These are phyloP conservation scores for Eutrigla gurnardus DNA, from an alignment of 2,797 vertebrate species.

Conservation along the genomic window DNA sequence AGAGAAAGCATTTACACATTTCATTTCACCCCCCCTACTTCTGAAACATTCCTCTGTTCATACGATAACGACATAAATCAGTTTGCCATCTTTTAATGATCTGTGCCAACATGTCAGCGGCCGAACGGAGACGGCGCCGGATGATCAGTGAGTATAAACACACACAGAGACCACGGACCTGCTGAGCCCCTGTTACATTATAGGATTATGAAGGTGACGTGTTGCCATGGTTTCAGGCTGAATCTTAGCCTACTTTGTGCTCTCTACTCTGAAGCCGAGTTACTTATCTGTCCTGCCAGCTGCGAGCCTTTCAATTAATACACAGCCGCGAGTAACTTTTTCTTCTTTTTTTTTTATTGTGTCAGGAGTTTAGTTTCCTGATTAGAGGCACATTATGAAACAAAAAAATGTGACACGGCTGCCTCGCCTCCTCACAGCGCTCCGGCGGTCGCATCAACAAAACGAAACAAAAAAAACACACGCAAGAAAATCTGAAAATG, in stretches of 20 bases:
- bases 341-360: constrained; percentile 25
- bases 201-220: constrained; percentile 58
- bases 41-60: constrained; percentile 11
- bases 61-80: constrained; percentile 37
- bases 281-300: constrained; percentile 73
- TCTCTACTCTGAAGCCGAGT: constrained; percentile 51
- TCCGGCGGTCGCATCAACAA: constrained; percentile 15
- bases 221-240: constrained; percentile 78
- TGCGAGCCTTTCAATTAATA: constrained; percentile 75
- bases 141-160: constrained; percentile 52
- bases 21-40: background rate
- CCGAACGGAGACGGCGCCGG: constrained; percentile 11
- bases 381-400: constrained; percentile 57
- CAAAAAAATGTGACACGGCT: constrained; percentile 19
- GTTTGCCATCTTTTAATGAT: constrained; percentile 55
- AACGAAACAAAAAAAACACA: too few species aligned
- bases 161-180: constrained; percentile 53
- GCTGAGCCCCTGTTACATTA: constrained; percentile 64
- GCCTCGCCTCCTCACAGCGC: constrained; percentile 26
- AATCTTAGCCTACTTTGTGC: constrained; percentile 72
- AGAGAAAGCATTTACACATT: background rate
- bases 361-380: constrained; percentile 61
- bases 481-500: background rate
- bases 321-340: constrained; percentile 51
- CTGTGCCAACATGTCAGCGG: constrained; percentile 31